Evolutionary conservation across 1,140 invertebrate species (phyloP).

Genomic region (Bombus terrestris): DNA sequence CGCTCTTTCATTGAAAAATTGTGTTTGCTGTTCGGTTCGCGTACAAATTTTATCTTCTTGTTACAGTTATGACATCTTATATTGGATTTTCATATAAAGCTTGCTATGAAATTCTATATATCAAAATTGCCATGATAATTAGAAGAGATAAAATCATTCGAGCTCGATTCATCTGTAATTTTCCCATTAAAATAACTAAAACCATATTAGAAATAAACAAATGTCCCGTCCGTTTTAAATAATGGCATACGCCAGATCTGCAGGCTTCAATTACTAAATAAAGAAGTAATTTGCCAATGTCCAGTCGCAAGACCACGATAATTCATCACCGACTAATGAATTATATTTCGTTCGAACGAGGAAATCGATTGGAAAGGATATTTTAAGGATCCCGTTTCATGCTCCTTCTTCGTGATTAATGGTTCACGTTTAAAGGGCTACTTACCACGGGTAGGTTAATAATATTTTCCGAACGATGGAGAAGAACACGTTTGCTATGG

Average conservation of each 20-base stretch:
- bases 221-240: too few species aligned
- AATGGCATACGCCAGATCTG: too few species aligned
- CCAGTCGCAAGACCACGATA: neutral
- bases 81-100: neutral
- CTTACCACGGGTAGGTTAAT: neutral
- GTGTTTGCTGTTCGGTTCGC: neutral
- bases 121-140: too few species aligned
- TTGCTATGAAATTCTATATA: too few species aligned
- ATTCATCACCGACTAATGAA: neutral
- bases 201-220: too few species aligned
- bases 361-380: neutral
- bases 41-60: neutral
- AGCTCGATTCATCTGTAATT: too few species aligned
- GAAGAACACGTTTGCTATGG: neutral
- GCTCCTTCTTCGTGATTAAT: neutral
- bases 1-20: neutral
- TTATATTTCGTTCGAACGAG: neutral
- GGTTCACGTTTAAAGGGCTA: neutral
- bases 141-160: too few species aligned
- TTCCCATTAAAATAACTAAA: too few species aligned
- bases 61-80: neutral
- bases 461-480: neutral
- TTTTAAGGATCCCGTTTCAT: neutral
- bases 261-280: neutral
- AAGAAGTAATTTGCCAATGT: neutral